A percentile compares a stretch with the other conserved stretches of the same genome.
phyloP scores from a whole-genome alignment of 1,140 invertebrate species.

The Phymorhynchus buccinoides region DNA sequence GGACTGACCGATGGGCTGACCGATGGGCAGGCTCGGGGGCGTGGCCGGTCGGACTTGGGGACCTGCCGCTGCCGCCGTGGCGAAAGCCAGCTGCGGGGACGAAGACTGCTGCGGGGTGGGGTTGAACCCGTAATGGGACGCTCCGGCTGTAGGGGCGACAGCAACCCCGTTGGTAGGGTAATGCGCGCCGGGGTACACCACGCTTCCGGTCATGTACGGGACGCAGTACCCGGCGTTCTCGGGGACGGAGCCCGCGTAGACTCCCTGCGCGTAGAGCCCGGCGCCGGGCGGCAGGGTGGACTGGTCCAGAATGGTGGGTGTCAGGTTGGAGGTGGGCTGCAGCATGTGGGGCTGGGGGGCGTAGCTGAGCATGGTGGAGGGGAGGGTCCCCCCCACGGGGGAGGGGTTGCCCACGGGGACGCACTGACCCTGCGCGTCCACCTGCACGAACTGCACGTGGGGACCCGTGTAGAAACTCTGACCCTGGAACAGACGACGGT shows the following conservation, averaged over 20 bases:
- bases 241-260: conserved; percentile 10
- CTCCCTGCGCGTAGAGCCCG: conserved; percentile 7
- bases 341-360: conserved; percentile 25
- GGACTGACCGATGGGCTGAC: conserved; percentile 16
- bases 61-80: not conserved
- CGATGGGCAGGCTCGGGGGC: conserved; percentile 21
- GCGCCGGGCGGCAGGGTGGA: not conserved
- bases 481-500: not conserved
- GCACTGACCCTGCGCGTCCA: conserved; percentile 33
- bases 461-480: not conserved
- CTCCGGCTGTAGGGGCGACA: not conserved
- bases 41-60: conserved; percentile 32
- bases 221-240: not conserved
- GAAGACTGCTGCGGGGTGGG: conserved; percentile 22
- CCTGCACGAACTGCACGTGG: conserved; percentile 5
- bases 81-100: conserved; percentile 24
- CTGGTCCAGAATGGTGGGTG: conserved; percentile 18
- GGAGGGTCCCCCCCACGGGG: not conserved
- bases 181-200: conserved; percentile 6
- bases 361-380: conserved; percentile 11
- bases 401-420: not conserved
- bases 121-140: not conserved
- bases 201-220: conserved; percentile 20
- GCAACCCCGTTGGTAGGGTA: not conserved
- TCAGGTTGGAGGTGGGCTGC: not conserved